A percentile compares a stretch with the other conserved stretches of the same genome.
Evolutionary conservation across 2,113 vertebrate species (phyloP).

Genomic region (Puffinus mauretanicus): DNA sequence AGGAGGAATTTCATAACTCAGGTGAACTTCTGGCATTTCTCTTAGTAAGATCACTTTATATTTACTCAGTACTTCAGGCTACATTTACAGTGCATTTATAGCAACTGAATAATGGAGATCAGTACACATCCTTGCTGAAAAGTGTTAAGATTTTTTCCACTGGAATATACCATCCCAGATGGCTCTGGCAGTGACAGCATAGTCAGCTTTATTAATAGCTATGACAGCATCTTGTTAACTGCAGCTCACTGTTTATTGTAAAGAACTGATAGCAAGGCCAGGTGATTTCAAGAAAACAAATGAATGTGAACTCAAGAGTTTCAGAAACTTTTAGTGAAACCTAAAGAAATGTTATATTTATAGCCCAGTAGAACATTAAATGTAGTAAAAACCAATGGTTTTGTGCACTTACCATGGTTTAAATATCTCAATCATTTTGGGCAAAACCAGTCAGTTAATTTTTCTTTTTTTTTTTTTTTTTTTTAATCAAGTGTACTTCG

Average conservation of each 20-base stretch:
- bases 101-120: neutral
- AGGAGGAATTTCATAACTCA: neutral
- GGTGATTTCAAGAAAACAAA: neutral
- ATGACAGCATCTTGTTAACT: neutral
- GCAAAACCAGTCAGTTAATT: neutral
- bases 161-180: neutral
- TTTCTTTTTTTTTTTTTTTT: neutral
- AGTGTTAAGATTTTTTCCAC: neutral
- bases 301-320: neutral
- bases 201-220: neutral
- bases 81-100: neutral
- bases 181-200: neutral
- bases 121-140: neutral
- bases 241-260: neutral
- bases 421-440: neutral
- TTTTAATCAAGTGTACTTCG: accelerated
- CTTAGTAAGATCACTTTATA: neutral
- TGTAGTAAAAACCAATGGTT: neutral
- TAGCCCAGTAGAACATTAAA: neutral
- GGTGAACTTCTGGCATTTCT: neutral
- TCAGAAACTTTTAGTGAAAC: neutral
- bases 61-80: neutral
- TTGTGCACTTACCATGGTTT: neutral
- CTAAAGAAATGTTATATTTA: neutral
- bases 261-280: neutral